Percentiles rank a stretch among this genome's conserved stretches.
These are phyloP conservation scores for Amphipoea lucens DNA, from an alignment of 2,888 invertebrate genomes.

Conservation along the genomic window DNA sequence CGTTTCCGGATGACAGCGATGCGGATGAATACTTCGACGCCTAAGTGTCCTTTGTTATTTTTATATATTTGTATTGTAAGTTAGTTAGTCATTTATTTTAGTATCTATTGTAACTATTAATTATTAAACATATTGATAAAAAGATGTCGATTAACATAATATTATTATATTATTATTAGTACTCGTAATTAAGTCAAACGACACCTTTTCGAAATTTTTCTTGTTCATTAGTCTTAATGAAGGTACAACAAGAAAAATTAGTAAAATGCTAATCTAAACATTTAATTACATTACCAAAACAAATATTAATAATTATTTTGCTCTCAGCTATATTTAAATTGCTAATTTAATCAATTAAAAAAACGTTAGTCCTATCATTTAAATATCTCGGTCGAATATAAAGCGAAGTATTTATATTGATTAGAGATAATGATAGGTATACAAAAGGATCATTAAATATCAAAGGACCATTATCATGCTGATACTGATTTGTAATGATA, in stretches of 20 bases:
- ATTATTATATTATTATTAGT: background rate
- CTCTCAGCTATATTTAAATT: slow-evolving; percentile 10
- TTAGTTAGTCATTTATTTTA: too few species aligned
- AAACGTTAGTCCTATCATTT: slow-evolving; percentile 7
- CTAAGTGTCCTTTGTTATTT: too few species aligned
- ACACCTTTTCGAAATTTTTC: too few species aligned
- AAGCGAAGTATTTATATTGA: slow-evolving; percentile 27
- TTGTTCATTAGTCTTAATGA: background rate
- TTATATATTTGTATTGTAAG: too few species aligned
- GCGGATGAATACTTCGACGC: too few species aligned
- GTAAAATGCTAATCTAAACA: background rate
- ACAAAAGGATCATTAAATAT: slow-evolving; percentile 20
- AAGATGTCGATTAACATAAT: background rate
- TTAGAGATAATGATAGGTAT: background rate
- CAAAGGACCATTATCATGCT: slow-evolving; percentile 4
- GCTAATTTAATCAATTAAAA: slow-evolving; percentile 50
- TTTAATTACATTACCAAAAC: slow-evolving; percentile 19
- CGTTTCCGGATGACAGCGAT: too few species aligned
- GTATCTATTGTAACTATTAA: too few species aligned
- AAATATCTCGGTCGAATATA: slow-evolving; percentile 18
- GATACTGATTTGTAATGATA: slow-evolving; percentile 15
- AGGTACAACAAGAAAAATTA: background rate
- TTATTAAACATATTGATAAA: too few species aligned
- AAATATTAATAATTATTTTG: slow-evolving; percentile 12
- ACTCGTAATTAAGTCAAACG: background rate